Percentiles rank a stretch among this genome's conserved stretches.
Conservation (phyloP, 2,888 invertebrate genomes). For the Philonicus albiceps region DNA sequence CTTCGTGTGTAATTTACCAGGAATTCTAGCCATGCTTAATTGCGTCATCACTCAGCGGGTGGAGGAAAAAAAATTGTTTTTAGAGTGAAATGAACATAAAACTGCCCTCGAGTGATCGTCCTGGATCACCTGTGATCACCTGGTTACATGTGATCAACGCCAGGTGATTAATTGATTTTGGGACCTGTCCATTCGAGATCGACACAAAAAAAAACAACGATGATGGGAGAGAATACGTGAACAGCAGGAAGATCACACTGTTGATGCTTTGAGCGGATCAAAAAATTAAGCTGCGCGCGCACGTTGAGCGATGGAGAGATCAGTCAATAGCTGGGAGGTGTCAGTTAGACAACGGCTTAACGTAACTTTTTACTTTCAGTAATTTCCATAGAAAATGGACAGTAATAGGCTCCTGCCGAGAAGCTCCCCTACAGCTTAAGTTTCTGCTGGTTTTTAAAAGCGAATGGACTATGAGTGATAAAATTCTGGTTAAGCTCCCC, state of each 20-base stretch:
- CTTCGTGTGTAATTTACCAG: conserved; percentile 8
- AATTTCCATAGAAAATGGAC: background rate
- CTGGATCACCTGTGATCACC: background rate
- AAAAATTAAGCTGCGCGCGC: conserved; percentile 32
- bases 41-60: conserved; percentile 27
- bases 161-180: conserved; percentile 39
- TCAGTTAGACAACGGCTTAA: background rate
- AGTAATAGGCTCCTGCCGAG: background rate
- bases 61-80: background rate
- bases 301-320: conserved; percentile 3
- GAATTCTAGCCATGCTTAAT: conserved; percentile 23
- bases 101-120: conserved; percentile 7
- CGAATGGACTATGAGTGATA: background rate
- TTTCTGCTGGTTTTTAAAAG: background rate
- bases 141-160: conserved; percentile 31
- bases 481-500: background rate
- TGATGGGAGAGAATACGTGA: background rate
- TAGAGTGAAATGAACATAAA: background rate
- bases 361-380: background rate
- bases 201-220: background rate
- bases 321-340: conserved; percentile 9
- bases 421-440: background rate
- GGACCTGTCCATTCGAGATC: background rate
- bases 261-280: conserved; percentile 24
- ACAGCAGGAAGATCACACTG: background rate